Evolutionary conservation across 1,140 invertebrate genomes (phyloP), one percentile per base, ranked within the genome.

Genomic region (Rhynchophorus ferrugineus): DNA sequence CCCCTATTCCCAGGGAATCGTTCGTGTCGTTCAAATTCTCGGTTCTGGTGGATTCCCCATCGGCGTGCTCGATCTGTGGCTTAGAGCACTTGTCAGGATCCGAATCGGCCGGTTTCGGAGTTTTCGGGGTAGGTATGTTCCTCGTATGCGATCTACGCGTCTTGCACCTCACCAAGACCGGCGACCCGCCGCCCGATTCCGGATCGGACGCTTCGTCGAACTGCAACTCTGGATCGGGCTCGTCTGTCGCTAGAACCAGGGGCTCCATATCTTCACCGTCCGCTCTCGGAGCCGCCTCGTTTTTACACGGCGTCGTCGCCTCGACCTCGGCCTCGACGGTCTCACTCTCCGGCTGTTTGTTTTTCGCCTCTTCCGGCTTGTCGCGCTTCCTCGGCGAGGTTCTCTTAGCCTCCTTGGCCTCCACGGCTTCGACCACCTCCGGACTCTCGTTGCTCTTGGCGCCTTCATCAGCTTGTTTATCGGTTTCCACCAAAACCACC

Each of bases 101-200:
- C 9, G 59, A 49, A n/a, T 59, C 49, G 8, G 56, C 16, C 14
- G 48, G 45, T 59, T 65, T 67, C 7, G 67, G 68, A 6, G 68
- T 68, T 53, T 66, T 69, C 39, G 68, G 66, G 13, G 67, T 69
- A 1, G 68, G 66, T 8, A 68, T 62, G 37, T 67, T 66, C 22
- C 67, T 42, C 13, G 63, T 63, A 29, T 64, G 61, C 6, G 66
- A 68, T 33, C 68, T 45, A 17, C 68, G 53, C 0, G 68, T 70
- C 44, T 39, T 60, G 46, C 67, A 68, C 33, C 68, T 59, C 3
- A 29, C 47, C 8, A 65, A 46, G 6, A 62, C 22, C 14, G 67
- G 67, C 22, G 67, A 68, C 22, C 58, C 53, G 50, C 60, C 64
- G 11, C 55, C 58, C 3, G 66, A 69, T 36, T 67, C 66, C 7